phyloP scores from a whole-genome alignment of 2,797 vertebrate genomes.

The Hapalemur alaotrensis region DNA sequence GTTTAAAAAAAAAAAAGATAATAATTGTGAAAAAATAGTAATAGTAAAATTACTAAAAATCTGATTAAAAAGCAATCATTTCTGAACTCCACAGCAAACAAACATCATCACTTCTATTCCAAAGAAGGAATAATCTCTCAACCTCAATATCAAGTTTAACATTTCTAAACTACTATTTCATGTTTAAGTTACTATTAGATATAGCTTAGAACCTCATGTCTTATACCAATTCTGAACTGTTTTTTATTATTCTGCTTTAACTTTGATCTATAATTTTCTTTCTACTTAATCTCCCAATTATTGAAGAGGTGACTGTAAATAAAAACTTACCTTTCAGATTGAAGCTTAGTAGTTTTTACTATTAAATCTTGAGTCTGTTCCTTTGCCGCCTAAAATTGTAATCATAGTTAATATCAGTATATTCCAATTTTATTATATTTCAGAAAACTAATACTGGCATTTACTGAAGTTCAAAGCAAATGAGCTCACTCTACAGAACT shows the following conservation, averaged over 20 bases:
- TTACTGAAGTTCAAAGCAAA: not conserved
- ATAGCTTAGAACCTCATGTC: not conserved
- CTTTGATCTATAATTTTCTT: not conserved
- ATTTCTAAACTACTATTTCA: not conserved
- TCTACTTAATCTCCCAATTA: not conserved
- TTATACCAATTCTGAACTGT: not conserved
- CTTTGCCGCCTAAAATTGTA: constrained; percentile 91
- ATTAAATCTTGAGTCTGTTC: constrained; percentile 98
- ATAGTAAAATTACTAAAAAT: not conserved
- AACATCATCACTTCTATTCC: not conserved
- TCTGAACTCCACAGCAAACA: not conserved
- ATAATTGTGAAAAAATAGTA: not conserved
- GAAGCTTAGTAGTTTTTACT: constrained; percentile 98
- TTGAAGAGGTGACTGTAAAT: not conserved
- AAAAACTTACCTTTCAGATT: constrained; percentile 93
- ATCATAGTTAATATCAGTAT: constrained; percentile 43
- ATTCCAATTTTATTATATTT: not conserved
- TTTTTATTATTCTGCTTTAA: not conserved
- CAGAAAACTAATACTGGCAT: not conserved
- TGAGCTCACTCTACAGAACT: not conserved
- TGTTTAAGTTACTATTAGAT: not conserved
- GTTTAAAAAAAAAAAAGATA: not conserved
- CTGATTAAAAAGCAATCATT: constrained; percentile 3
- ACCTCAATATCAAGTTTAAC: not conserved
- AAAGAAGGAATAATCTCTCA: not conserved